Percentiles rank a stretch among this genome's conserved stretches.
Evolutionary conservation across 2,888 invertebrate genomes (phyloP).

Genomic region (Hemicrepidius hirtus): DNA sequence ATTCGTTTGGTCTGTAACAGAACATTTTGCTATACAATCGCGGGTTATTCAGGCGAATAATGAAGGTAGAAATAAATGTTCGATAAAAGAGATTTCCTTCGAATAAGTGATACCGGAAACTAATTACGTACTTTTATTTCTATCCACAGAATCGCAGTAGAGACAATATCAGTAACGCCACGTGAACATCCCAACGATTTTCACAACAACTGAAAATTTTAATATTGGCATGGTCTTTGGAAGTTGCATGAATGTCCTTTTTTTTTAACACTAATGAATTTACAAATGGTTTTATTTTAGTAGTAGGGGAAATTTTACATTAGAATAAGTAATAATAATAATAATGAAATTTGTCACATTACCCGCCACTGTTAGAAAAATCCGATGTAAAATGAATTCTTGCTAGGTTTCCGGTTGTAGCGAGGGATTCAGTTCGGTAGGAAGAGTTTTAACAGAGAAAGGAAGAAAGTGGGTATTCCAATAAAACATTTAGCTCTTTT

Average conservation of each 20-base stretch:
- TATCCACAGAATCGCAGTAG: neutral
- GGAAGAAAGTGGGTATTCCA: neutral
- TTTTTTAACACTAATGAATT: too few species aligned
- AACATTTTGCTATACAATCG: constrained; percentile 14
- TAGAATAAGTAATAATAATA: too few species aligned
- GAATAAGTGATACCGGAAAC: neutral
- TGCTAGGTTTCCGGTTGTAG: neutral
- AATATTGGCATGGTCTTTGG: too few species aligned
- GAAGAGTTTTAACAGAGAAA: neutral
- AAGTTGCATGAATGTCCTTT: too few species aligned
- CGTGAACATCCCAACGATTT: too few species aligned
- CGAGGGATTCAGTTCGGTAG: neutral
- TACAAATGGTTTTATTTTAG: too few species aligned
- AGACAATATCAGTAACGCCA: too few species aligned
- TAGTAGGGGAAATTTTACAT: too few species aligned
- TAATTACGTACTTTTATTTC: constrained; percentile 1
- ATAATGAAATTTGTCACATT: too few species aligned
- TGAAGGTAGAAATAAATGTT: constrained; percentile 12
- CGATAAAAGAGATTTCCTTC: constrained; percentile 19
- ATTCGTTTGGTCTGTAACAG: neutral
- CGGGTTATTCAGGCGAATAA: constrained; percentile 7
- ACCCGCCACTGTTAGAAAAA: too few species aligned
- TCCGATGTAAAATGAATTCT: neutral
- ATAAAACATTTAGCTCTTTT: neutral
- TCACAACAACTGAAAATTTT: too few species aligned